Percentiles rank a stretch among this genome's conserved stretches.
These are phyloP conservation scores for Rynchops niger DNA, from an alignment of 2,113 vertebrate genomes.

Conservation along the genomic window DNA sequence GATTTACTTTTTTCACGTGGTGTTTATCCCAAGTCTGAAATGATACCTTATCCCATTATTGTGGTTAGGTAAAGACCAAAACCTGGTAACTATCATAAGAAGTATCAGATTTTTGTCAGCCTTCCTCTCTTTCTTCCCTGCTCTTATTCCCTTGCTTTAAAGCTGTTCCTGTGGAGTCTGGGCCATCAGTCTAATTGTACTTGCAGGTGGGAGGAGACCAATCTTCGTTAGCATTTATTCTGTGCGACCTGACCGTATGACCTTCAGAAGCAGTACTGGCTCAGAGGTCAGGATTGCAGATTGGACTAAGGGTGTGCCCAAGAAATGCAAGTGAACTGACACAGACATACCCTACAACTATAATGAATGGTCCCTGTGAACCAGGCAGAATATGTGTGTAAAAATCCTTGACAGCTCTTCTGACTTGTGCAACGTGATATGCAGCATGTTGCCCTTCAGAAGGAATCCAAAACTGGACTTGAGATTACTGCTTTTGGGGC, in stretches of 20 bases:
- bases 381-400: neutral
- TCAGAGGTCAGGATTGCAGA: neutral
- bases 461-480: neutral
- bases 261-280: neutral
- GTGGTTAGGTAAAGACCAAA: neutral
- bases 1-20: neutral
- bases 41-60: neutral
- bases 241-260: neutral
- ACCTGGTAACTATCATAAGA: neutral
- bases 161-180: neutral
- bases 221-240: neutral
- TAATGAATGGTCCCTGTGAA: neutral
- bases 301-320: neutral
- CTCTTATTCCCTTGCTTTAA: neutral
- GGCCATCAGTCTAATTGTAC: neutral
- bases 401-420: conserved; percentile 1
- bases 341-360: neutral
- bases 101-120: neutral
- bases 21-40: neutral
- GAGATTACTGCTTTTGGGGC: neutral
- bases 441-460: neutral
- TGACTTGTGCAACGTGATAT: neutral
- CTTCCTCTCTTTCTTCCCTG: neutral
- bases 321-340: neutral
- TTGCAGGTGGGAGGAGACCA: neutral